Evolutionary conservation across 2,888 invertebrate species (phyloP), one percentile per base, ranked within the genome.

Genomic region (Bombylius major): DNA sequence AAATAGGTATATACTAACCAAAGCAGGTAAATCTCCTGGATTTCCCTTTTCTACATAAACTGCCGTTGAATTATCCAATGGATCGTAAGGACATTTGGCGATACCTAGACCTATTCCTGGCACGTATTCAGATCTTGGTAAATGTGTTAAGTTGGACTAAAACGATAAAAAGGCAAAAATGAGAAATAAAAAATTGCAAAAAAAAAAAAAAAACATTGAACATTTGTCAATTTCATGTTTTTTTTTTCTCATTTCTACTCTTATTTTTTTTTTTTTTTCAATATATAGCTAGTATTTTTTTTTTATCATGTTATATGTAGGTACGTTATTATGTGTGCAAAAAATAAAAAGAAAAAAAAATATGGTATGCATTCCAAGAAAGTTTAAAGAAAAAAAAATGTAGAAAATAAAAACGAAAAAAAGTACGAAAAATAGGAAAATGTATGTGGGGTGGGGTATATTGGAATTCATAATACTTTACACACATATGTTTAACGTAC

Each of bases 41-140:
- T 96, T 97, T 66, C 96, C 97, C 67, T 82, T 82, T 75, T 96
- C 97, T 73, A 95, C 93, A 89, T 94, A 97, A 63, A 97, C 84
- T 48, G 96, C 96, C 31, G 98, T 98, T 61, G 94, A 93, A 79
- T 98, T 98, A 79, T 98, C 95, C 62, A 89, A 87, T n/a, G 97
- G 96, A 78, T 98, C 96, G 78, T 94, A 97, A 56, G 98, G 96
- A 76, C 97, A 97, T 76, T 95, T 93, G 55, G 95, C 98, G 65
- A 92, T 89, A 61, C 95, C 97, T 82, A 89, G 85, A 55, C 93
- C 93, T 61, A 93, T 88, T 63, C 94, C 94, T 36, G 93, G 93
- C 71, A 93, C 89, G 79, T 86, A 89, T 71, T 90, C 89, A 74
- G 88, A 86, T 60, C 91, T 82, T 58, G 88, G 86, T 71, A 93